These are phyloP conservation scores for Arrhopalites spinosus DNA, from an alignment of 2,888 invertebrate species.

Conservation along the genomic window DNA sequence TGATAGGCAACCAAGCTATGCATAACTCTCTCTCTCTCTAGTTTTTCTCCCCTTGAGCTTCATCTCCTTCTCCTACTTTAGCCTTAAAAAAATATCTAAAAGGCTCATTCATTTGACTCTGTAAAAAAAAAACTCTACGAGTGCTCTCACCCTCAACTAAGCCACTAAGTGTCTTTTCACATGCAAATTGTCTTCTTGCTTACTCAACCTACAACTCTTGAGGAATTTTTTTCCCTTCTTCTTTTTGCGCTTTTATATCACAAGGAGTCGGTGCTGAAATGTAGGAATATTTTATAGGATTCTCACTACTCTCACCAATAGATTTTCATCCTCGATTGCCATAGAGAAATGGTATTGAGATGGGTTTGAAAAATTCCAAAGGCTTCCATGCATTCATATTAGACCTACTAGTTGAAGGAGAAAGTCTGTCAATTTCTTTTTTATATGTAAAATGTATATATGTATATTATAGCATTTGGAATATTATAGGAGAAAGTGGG, in stretches of 20 bases:
- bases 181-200: slow-evolving; percentile 16
- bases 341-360: too few species aligned
- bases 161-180: slow-evolving; percentile 12
- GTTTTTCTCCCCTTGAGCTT: neutral
- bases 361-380: too few species aligned
- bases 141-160: slow-evolving; percentile 4
- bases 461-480: neutral
- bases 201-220: slow-evolving; percentile 1
- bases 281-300: slow-evolving; percentile 1
- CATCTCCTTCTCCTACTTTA: neutral
- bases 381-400: too few species aligned
- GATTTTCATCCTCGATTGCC: too few species aligned
- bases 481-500: neutral
- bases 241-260: too few species aligned
- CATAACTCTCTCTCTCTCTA: slow-evolving; percentile 8
- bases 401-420: too few species aligned
- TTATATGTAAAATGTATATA: neutral
- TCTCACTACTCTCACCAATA: neutral
- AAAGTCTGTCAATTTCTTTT: neutral
- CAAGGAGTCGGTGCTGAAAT: neutral
- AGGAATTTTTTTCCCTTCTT: neutral
- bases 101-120: slow-evolving; percentile 11
- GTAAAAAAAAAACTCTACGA: too few species aligned
- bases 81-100: neutral
- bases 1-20: neutral